A percentile compares a stretch with the other conserved stretches of the same genome.
Evolutionary conservation across 1,140 invertebrate species (phyloP).

Genomic region (Drosophila triauraria): DNA sequence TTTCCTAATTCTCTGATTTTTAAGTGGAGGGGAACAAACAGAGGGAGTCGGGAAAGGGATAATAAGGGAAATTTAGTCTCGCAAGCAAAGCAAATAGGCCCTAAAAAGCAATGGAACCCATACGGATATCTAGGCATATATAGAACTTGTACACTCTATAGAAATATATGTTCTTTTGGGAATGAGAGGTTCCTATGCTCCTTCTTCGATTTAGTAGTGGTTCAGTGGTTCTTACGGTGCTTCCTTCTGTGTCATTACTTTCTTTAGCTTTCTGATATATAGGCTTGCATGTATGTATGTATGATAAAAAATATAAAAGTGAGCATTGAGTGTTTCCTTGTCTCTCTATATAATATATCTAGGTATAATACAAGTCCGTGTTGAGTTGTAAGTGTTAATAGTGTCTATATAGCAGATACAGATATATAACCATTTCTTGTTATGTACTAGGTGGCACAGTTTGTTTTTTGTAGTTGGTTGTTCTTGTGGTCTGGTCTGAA

Average conservation of each 20-base stretch:
- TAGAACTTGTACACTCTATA: conserved; percentile 54
- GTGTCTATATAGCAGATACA: conserved; percentile 65
- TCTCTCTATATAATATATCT: conserved; percentile 42
- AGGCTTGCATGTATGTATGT: conserved; percentile 43
- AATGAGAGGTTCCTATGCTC: conserved; percentile 31
- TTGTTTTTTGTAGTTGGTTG: conserved; percentile 63
- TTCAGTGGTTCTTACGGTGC: conserved; percentile 75
- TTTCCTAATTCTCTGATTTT: conserved; percentile 53
- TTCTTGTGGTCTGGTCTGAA: conserved; percentile 60
- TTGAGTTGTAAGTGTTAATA: conserved; percentile 45
- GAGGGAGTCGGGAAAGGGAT: neutral
- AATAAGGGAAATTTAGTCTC: conserved; percentile 37
- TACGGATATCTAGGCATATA: conserved; percentile 28
- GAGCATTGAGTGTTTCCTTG: conserved; percentile 68
- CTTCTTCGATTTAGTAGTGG: conserved; percentile 36
- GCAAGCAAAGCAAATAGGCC: conserved; percentile 51
- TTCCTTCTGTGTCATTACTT: conserved; percentile 47
- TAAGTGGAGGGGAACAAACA: conserved; percentile 12
- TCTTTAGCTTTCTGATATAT: conserved; percentile 50
- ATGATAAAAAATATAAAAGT: conserved; percentile 82
- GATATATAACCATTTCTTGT: conserved; percentile 81
- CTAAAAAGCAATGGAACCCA: conserved; percentile 43
- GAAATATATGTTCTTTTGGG: conserved; percentile 44
- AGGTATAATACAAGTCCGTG: conserved; percentile 56
- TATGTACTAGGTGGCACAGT: conserved; percentile 84